Percentiles rank a stretch among this genome's conserved stretches.
These are phyloP conservation scores for Tolmerus cingulatus DNA, from an alignment of 2,888 invertebrate species.

Conservation along the genomic window DNA sequence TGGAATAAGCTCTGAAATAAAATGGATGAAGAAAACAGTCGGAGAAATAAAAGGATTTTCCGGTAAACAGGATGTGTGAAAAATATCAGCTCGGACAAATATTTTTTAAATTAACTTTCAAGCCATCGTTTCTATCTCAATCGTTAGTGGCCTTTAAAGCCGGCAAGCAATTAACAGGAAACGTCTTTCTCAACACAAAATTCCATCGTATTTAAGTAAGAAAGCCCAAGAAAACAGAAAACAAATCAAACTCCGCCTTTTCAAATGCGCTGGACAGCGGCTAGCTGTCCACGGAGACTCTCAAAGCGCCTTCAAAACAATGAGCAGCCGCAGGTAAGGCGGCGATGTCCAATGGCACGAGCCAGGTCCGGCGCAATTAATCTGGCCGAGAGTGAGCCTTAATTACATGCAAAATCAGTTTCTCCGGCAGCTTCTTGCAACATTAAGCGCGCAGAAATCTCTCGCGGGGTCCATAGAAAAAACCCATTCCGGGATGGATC, in stretches of 20 bases:
- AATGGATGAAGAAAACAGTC: not conserved
- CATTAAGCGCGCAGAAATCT: not conserved
- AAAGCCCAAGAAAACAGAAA: not conserved
- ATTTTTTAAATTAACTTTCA: not conserved
- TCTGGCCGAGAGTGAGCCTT: not conserved
- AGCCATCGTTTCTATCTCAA: not conserved
- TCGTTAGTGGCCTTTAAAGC: not conserved
- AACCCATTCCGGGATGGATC: not conserved
- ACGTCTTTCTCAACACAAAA: not conserved
- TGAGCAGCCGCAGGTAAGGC: not conserved
- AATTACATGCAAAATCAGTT: not conserved
- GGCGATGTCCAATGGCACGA: not conserved
- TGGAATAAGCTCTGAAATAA: not conserved
- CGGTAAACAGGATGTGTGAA: not conserved
- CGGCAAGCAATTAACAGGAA: not conserved
- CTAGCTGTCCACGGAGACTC: not conserved
- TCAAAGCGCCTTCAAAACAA: not conserved
- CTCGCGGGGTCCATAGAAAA: not conserved
- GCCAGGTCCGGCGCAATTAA: not conserved
- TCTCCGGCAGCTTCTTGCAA: not conserved
- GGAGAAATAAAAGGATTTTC: not conserved
- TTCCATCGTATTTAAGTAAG: not conserved
- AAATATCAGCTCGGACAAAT: not conserved
- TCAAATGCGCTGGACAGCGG: not conserved
- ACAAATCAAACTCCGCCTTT: not conserved